Evolutionary conservation across 2,888 invertebrate species (phyloP), one percentile per base, ranked within the genome.

Genomic region (Cerastis rubricosa): DNA sequence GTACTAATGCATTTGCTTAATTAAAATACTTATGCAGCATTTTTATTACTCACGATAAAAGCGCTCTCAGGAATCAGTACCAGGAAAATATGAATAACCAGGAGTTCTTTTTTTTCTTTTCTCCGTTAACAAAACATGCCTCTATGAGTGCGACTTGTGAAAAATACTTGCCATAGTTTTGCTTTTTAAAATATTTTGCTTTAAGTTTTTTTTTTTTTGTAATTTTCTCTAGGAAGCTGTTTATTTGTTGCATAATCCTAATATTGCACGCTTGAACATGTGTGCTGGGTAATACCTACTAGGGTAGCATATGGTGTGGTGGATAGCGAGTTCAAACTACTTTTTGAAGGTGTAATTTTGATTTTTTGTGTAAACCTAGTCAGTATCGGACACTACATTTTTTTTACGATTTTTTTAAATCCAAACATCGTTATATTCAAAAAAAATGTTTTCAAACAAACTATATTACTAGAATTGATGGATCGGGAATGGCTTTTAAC

Each of bases 211-310:
- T 66, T 74, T 68, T 40, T 14, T 66, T 57, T n/a, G n/a, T n/a
- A n/a, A 64, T 75, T 74, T 76, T 77, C 43, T 25, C 66, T 67
- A 70, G 40, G 40, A 71, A 64, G n/a, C 73, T 68, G 84, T 81
- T 79, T 86, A 81, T 77, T 80, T 75, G 83, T 80, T 78, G 76
- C 76, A 81, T 85, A 86, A 85, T 86, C 86, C 79, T 77, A 66
- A 78, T 81, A 86, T 79, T 69, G 74, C 78, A 4, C 22, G 71
- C 66, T 64, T 43, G 71, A 71, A 77, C 78, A 69, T 71, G 81
- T 80, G 76, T 45, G 76, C 45, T 14, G 5, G 40, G 63, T 80
- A 68, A 74, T 65, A 66, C 49, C 12, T 40, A 17, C 22, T 81
- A 29, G 19, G 69, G 63, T 47, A 71, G 76, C 40, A 40, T 40